A percentile compares a stretch with the other conserved stretches of the same genome.
Conservation (phyloP, 2,113 vertebrate genomes). For the Zosterops borbonicus region DNA sequence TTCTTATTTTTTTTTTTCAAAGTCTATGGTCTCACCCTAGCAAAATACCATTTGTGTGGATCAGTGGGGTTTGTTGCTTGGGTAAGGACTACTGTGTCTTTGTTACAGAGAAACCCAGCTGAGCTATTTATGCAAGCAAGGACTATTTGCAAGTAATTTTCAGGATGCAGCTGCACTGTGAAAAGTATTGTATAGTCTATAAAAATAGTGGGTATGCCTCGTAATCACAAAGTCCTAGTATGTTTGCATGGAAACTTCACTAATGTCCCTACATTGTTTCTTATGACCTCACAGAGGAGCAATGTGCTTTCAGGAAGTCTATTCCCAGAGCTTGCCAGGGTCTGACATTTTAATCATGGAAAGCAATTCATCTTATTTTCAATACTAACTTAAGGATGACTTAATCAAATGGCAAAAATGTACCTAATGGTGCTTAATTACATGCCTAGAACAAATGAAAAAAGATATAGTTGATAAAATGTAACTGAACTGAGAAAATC, state of each 20-base stretch:
- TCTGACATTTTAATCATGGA: conserved; percentile 42
- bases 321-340: conserved; percentile 40
- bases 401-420: conserved; percentile 64
- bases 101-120: neutral
- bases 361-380: conserved; percentile 64
- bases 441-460: conserved; percentile 30
- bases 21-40: neutral
- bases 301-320: conserved; percentile 30
- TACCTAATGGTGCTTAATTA: conserved; percentile 69
- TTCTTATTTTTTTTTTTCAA: neutral
- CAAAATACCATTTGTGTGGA: neutral
- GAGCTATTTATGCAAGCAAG: neutral
- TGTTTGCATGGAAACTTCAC: conserved; percentile 57
- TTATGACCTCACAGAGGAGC: conserved; percentile 35
- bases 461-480: conserved; percentile 39
- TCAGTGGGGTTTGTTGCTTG: neutral
- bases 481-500: conserved; percentile 55
- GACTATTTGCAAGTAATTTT: neutral
- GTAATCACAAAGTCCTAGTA: conserved; percentile 45
- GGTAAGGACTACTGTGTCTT: neutral
- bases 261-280: conserved; percentile 9
- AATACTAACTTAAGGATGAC: conserved; percentile 50
- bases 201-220: conserved; percentile 23
- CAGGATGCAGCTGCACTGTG: neutral
- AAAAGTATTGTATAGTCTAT: conserved; percentile 35